These are phyloP conservation scores for Pluvialis apricaria DNA, from an alignment of 2,113 vertebrate species.

Conservation along the genomic window DNA sequence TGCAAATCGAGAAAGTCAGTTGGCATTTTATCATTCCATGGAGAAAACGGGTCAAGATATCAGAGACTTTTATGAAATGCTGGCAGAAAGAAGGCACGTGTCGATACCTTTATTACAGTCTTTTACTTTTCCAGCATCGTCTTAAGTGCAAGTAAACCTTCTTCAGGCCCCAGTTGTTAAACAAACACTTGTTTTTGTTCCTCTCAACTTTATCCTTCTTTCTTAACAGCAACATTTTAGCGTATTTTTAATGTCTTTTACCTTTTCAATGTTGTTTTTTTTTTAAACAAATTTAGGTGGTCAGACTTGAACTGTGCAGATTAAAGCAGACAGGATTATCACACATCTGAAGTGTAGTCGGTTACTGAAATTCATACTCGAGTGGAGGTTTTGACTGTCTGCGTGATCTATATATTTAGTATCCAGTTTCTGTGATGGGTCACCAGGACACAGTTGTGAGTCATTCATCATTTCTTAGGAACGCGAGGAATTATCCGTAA, in stretches of 20 bases:
- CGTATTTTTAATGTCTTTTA: background rate
- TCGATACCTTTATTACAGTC: background rate
- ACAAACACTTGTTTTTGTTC: background rate
- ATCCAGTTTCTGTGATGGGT: background rate
- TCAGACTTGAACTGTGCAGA: background rate
- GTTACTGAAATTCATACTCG: background rate
- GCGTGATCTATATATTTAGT: background rate
- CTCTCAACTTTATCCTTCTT: background rate
- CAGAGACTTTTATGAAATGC: slow-evolving; percentile 94
- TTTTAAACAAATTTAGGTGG: background rate
- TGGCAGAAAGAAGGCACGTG: slow-evolving; percentile 90
- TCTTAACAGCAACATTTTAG: background rate
- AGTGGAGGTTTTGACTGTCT: background rate
- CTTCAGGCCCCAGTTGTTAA: background rate
- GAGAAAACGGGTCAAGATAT: slow-evolving; percentile 98
- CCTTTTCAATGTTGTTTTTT: background rate
- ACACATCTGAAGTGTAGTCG: background rate
- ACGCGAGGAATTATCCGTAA: background rate
- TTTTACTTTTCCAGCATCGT: background rate
- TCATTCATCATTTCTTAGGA: background rate
- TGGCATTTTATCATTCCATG: slow-evolving; percentile 98
- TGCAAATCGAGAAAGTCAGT: slow-evolving; percentile 97
- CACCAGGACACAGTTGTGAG: background rate
- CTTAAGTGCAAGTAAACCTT: background rate
- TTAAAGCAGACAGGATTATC: background rate